These are phyloP conservation scores for Trichonephila clavata DNA, from an alignment of 1,140 invertebrate genomes.

Conservation along the genomic window DNA sequence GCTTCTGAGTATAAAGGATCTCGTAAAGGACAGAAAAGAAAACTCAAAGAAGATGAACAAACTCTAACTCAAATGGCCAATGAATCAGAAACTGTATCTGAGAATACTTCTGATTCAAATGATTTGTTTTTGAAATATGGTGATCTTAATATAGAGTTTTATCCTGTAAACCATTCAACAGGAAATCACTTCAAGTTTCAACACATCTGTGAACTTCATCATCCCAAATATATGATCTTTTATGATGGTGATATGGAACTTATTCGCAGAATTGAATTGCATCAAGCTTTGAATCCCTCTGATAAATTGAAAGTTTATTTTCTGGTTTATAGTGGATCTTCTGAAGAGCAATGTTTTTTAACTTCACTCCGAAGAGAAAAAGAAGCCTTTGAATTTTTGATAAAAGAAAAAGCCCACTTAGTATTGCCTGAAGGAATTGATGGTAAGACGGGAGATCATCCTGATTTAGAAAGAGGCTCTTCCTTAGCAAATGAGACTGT, in stretches of 20 bases:
- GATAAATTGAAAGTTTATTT: conserved; percentile 78
- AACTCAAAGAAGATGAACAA: conserved; percentile 72
- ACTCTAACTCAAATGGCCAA: conserved; percentile 68
- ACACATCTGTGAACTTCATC: conserved; percentile 58
- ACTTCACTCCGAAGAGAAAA: conserved; percentile 95
- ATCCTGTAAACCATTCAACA: conserved; percentile 39
- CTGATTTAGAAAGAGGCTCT: conserved; percentile 83
- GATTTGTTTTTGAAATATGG: conserved; percentile 17
- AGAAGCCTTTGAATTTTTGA: conserved; percentile 95
- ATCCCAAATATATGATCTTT: conserved; percentile 92
- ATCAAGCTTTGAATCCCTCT: conserved; percentile 80
- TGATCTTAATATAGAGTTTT: conserved; percentile 68
- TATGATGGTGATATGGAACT: conserved; percentile 94
- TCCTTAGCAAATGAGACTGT: conserved; percentile 80
- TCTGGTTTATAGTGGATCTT: conserved; percentile 85
- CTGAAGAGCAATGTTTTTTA: conserved; percentile 97
- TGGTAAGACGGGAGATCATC: conserved; percentile 89
- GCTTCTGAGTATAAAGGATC: conserved; percentile 85
- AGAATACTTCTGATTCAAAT: neutral
- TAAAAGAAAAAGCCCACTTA: conserved; percentile 87
- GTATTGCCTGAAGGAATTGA: conserved; percentile 80
- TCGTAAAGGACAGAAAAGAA: conserved; percentile 29
- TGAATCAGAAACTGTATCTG: neutral
- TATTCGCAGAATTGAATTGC: conserved; percentile 92
- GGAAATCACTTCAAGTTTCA: conserved; percentile 66